These are phyloP conservation scores for Amblyopsis rosae DNA, from an alignment of 2,113 vertebrate species.

Conservation along the genomic window DNA sequence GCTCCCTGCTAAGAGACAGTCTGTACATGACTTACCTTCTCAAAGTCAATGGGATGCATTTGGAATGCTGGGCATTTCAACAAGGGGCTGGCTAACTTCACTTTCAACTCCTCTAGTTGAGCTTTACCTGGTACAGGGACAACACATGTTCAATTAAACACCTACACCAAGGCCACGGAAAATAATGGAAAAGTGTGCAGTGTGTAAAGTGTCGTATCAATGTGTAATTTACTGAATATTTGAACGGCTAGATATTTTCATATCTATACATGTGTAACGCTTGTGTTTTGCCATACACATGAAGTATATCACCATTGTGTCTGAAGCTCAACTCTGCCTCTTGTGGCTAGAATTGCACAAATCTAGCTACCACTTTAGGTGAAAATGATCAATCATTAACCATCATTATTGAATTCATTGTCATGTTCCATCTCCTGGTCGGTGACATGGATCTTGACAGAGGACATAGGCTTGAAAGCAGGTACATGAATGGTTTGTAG, in stretches of 20 bases:
- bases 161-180: background rate
- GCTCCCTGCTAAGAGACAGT: slow-evolving; percentile 62
- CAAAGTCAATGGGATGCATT: slow-evolving; percentile 83
- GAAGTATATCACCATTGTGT: too few relatives aligned
- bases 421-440: slow-evolving; percentile 68
- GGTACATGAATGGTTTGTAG: slow-evolving; percentile 62
- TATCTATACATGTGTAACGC: too few relatives aligned
- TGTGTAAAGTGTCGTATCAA: background rate
- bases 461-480: slow-evolving; percentile 54
- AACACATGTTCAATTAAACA: background rate
- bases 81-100: slow-evolving; percentile 49
- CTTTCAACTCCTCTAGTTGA: slow-evolving; percentile 60
- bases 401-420: slow-evolving; percentile 41
- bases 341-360: too few relatives aligned
- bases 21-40: slow-evolving; percentile 80
- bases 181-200: background rate
- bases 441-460: slow-evolving; percentile 58
- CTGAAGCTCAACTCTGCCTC: too few relatives aligned
- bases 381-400: slow-evolving; percentile 45
- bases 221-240: too few relatives aligned
- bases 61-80: slow-evolving; percentile 30
- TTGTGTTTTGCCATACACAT: too few relatives aligned
- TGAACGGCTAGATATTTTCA: too few relatives aligned
- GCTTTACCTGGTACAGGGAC: slow-evolving; percentile 60
- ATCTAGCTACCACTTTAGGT: too few relatives aligned